phyloP scores from a whole-genome alignment of 2,888 invertebrate species.

The Cerastoderma edule region DNA sequence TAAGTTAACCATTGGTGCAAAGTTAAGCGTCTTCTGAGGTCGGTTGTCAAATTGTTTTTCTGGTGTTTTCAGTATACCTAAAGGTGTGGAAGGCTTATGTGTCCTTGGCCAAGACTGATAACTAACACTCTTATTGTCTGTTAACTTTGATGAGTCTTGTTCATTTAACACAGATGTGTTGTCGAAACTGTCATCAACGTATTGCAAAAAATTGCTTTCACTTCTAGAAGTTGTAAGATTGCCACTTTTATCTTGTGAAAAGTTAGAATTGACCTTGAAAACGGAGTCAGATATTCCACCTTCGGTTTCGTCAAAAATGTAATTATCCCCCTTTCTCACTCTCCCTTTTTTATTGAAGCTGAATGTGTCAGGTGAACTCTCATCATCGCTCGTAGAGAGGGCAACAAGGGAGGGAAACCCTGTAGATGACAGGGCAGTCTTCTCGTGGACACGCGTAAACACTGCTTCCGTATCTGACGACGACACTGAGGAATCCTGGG shows the following conservation, averaged over 20 bases:
- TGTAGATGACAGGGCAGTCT: constrained; percentile 74
- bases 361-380: constrained; percentile 49
- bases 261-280: not conserved
- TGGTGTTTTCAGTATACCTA: constrained; percentile 76
- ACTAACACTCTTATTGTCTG: constrained; percentile 33
- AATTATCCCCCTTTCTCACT: constrained; percentile 29
- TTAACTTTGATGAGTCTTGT: constrained; percentile 19
- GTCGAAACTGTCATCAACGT: not conserved
- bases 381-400: constrained; percentile 66
- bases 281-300: constrained; percentile 19
- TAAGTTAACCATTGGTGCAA: constrained; percentile 76
- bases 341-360: constrained; percentile 7
- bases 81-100: constrained; percentile 58
- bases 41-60: constrained; percentile 62
- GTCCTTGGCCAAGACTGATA: constrained; percentile 78
- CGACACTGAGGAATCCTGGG: constrained; percentile 55
- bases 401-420: constrained; percentile 77
- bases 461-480: constrained; percentile 77
- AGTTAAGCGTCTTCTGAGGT: constrained; percentile 75
- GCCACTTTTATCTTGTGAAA: constrained; percentile 6
- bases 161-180: not conserved
- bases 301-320: constrained; percentile 47
- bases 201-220: constrained; percentile 16
- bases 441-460: constrained; percentile 74
- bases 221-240: constrained; percentile 7